phyloP scores from a whole-genome alignment of 2,888 invertebrate species.

The Fabriciana adippe region DNA sequence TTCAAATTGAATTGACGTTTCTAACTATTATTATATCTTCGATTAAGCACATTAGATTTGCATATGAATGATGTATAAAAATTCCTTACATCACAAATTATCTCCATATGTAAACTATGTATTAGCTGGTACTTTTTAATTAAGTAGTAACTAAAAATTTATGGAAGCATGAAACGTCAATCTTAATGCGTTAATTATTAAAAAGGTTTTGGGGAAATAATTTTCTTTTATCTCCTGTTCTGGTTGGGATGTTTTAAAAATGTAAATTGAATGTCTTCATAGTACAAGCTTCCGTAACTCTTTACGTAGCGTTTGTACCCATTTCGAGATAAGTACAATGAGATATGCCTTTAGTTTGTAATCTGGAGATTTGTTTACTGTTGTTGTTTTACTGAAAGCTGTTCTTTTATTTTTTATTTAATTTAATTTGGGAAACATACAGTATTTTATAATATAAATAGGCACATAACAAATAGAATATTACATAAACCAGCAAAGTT shows the following conservation, averaged over 20 bases:
- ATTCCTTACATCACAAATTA: constrained; percentile 3
- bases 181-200: constrained; percentile 49
- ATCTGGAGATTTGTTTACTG: not conserved
- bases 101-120: constrained; percentile 1
- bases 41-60: constrained; percentile 41
- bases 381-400: not conserved
- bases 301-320: constrained; percentile 21
- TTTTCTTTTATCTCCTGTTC: constrained; percentile 49
- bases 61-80: constrained; percentile 13
- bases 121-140: constrained; percentile 47
- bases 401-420: too few relatives aligned
- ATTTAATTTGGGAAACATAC: too few relatives aligned
- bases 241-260: constrained; percentile 49
- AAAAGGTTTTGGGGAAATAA: constrained; percentile 50
- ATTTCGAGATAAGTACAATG: constrained; percentile 8
- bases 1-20: not conserved
- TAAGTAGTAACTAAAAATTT: constrained; percentile 47
- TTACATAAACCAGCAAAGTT: too few relatives aligned
- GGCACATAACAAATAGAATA: too few relatives aligned
- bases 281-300: constrained; percentile 34
- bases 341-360: not conserved
- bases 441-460: too few relatives aligned
- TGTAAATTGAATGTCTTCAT: constrained; percentile 49
- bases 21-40: constrained; percentile 18
- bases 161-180: constrained; percentile 47